Evolutionary conservation across 2,113 vertebrate species (phyloP).

Genomic region (Atractosteus spatula): DNA sequence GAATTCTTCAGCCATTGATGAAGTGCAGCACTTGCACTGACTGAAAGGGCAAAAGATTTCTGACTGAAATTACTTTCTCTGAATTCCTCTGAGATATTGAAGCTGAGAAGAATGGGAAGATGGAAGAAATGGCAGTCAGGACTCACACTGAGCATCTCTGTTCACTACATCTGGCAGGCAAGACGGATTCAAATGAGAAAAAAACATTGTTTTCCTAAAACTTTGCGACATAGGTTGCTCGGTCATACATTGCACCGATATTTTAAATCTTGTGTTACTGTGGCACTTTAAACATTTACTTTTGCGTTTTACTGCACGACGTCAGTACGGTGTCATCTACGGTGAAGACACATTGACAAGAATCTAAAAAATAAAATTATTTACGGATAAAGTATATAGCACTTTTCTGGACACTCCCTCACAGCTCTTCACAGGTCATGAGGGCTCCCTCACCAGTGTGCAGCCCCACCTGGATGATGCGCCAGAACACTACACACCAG

Average conservation of each 20-base stretch:
- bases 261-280: conserved; percentile 55
- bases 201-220: conserved; percentile 76
- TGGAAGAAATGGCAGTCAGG: conserved; percentile 76
- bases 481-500: no score
- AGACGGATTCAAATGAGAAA: conserved; percentile 71
- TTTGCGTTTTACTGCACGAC: conserved; percentile 16
- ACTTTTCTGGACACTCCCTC: no score
- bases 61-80: conserved; percentile 92
- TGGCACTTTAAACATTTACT: conserved; percentile 48
- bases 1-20: conserved; percentile 94
- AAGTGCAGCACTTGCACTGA: conserved; percentile 89
- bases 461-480: no score
- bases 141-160: conserved; percentile 79
- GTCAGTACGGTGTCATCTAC: not conserved
- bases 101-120: conserved; percentile 74
- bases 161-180: conserved; percentile 61
- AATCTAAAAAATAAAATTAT: no score
- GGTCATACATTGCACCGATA: conserved; percentile 57
- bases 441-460: no score
- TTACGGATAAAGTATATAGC: no score
- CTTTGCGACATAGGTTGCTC: conserved; percentile 65
- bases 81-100: conserved; percentile 83
- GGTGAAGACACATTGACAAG: not conserved
- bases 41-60: conserved; percentile 88
- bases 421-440: no score